Conservation (phyloP, 2,888 invertebrate species). For the Rhyacophila evoluta region DNA sequence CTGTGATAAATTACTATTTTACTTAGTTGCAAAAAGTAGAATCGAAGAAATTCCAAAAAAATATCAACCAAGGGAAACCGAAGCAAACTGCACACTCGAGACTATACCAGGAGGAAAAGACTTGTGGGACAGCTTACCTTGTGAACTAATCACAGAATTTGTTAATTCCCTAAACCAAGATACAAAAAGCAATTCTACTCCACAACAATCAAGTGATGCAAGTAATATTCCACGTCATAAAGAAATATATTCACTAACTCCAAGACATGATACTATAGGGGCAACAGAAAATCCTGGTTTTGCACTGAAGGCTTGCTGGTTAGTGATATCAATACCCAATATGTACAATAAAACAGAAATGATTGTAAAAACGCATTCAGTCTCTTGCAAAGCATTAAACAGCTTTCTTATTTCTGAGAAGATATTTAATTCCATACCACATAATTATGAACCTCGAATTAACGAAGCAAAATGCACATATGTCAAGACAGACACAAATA, state of each 20-base stretch:
- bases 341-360: not conserved
- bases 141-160: too few relatives aligned
- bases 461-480: not conserved
- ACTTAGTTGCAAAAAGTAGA: not conserved
- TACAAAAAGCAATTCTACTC: too few relatives aligned
- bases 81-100: not conserved
- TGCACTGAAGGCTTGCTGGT: not conserved
- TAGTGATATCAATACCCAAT: not conserved
- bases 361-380: not conserved
- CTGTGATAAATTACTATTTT: not conserved
- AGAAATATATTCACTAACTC: too few relatives aligned
- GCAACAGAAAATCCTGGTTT: not conserved
- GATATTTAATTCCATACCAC: not conserved
- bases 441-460: not conserved
- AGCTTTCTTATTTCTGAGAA: not conserved
- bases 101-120: too few relatives aligned
- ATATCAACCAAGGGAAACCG: not conserved
- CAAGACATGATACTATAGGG: too few relatives aligned
- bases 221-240: too few relatives aligned
- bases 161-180: too few relatives aligned
- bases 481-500: not conserved
- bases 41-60: not conserved
- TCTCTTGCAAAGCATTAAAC: not conserved
- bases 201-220: too few relatives aligned
- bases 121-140: too few relatives aligned